Conservation (phyloP, 2,113 vertebrate genomes). For the Corvus hawaiiensis region DNA sequence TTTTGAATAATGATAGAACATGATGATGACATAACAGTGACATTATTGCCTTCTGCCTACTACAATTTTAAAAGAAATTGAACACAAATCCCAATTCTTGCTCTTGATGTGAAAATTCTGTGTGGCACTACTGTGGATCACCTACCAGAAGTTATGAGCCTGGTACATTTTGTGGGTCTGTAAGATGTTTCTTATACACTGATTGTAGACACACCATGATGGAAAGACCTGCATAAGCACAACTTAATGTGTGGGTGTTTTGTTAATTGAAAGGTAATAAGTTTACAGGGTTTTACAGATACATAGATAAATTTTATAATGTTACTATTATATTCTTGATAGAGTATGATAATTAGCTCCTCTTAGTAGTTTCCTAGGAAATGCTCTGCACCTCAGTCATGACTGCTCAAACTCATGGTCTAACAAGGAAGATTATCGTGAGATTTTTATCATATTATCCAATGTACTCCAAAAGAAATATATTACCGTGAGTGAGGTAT, state of each 20-base stretch:
- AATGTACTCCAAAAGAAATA: not conserved
- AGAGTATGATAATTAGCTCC: not conserved
- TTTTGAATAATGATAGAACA: not conserved
- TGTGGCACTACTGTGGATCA: not conserved
- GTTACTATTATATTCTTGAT: not conserved
- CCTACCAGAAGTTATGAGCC: not conserved
- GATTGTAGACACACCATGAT: not conserved
- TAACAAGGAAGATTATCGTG: not conserved
- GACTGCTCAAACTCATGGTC: not conserved
- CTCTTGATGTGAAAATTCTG: not conserved
- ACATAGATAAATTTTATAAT: not conserved
- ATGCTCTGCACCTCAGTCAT: not conserved
- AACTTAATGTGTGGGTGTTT: not conserved
- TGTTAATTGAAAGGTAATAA: not conserved
- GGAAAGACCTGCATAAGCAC: not conserved
- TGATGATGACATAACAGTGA: rapidly evolving
- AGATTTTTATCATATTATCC: not conserved
- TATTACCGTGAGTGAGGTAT: not conserved
- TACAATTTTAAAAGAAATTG: not conserved
- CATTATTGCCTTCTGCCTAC: not conserved
- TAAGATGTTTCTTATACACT: not conserved
- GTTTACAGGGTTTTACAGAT: not conserved
- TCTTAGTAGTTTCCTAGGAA: not conserved
- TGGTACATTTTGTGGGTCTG: not conserved
- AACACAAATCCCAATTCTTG: not conserved